Evolutionary conservation across 1,140 invertebrate genomes (phyloP), one percentile per base, ranked within the genome.

Genomic region (Drosophila arizonae): DNA sequence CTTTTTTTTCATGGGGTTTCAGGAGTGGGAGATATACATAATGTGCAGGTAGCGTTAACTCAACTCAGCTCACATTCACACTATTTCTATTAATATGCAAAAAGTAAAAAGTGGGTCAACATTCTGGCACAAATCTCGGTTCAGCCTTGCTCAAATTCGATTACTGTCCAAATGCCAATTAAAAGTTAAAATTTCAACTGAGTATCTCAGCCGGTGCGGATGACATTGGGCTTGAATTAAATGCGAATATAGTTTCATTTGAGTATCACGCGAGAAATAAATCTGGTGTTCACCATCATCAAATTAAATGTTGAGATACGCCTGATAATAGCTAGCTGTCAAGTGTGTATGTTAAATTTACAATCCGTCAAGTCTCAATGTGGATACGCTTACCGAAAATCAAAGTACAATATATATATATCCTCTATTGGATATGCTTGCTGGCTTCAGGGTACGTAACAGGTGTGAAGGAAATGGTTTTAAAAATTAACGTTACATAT

Each of bases 31-130:
- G 54, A 26, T 52, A 52, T 43, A 60, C 46, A 41, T 45, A 33
- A 13, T 30, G 28, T 45, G 28, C 13, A n/a, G 50, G 9, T 46
- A 43, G 65, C 50, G 13, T 21, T 3, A 54, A 17, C 58, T 63
- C 56, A 60, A 60, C 26, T 24, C 4, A 54, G 8, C 58, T 55
- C 56, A 60, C 60, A 15, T 46, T 2, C 21, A 9, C 15, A 24
- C 36, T 13, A 60, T 21, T 30, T 60, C 13, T 60, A 45, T 58
- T 43, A 43, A 28, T 58, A 45, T 45, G 56, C 41, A 39, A 41
- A 41, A 45, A 58, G 11, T 46, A 9, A 3, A 17, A 66, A 41
- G 45, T 67, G 55, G 54, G 55, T 41, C 36, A 68, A 10, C 11
- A 51, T 30, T 17, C 17, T 17, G 17, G 17, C 17, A 1, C 17